Conservation (phyloP, 1,140 invertebrate genomes). For the Heliconius nattereri region DNA sequence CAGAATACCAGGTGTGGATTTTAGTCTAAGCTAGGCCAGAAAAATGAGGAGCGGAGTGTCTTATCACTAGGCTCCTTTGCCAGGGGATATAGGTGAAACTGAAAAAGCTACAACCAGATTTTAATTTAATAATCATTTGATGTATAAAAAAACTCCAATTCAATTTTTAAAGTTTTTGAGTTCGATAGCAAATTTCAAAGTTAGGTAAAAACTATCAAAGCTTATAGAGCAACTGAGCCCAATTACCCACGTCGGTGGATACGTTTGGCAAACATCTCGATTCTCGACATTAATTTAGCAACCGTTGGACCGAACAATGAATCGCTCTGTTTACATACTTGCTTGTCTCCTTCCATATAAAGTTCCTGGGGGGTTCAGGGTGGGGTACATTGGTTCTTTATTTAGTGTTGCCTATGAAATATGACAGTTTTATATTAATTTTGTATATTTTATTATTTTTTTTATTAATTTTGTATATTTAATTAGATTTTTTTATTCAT, state of each 20-base stretch:
- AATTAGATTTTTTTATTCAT: neutral
- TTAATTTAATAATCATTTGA: neutral
- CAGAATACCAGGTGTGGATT: too few species aligned
- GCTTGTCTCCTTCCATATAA: neutral
- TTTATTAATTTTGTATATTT: neutral
- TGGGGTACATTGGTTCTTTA: neutral
- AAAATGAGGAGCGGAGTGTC: too few species aligned
- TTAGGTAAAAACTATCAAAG: slow-evolving; percentile 32
- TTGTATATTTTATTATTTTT: neutral
- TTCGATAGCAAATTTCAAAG: slow-evolving; percentile 26
- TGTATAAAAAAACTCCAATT: neutral
- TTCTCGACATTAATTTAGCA: slow-evolving; percentile 49
- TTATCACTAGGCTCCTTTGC: too few species aligned
- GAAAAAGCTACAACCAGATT: too few species aligned
- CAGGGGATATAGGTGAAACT: too few species aligned
- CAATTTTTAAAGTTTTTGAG: slow-evolving; percentile 19
- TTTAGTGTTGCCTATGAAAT: neutral
- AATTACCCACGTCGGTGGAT: slow-evolving; percentile 44
- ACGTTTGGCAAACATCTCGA: slow-evolving; percentile 47
- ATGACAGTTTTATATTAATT: neutral
- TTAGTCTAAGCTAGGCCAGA: too few species aligned
- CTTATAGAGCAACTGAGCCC: slow-evolving; percentile 30
- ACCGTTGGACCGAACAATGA: slow-evolving; percentile 46
- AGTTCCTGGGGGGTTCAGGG: neutral
- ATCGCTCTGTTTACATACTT: slow-evolving; percentile 46